Evolutionary conservation across 2,888 invertebrate genomes (phyloP), one percentile per base, ranked within the genome.

Genomic region (Drosophila cognata): DNA sequence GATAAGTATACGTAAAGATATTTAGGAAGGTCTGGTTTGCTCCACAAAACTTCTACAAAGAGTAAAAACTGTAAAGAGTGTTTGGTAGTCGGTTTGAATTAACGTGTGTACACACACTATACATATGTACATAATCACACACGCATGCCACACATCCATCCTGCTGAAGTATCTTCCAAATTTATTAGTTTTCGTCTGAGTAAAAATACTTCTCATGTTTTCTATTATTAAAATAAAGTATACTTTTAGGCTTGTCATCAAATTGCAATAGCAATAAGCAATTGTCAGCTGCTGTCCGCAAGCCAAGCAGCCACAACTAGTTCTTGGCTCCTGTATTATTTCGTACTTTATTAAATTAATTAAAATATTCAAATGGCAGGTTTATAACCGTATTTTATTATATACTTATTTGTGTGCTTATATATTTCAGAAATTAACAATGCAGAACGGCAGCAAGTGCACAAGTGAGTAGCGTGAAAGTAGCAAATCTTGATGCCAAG

Each of bases 391-490:
- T 33, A 4, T 43, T 58, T 3, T 58, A 36, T 21, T 8, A 3
- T 18, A 10, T 25, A 25, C 13, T 16, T 16, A 16, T 21, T 10
- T 43, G 13, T 41, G 2, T 8, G 1, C 2, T 7, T 25, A 28
- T 18, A 18, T 21, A 13, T 2, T 2, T 16, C 3, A 18, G 28
- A 56, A 25, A 16, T 46, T 28, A 56, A 38, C 33, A 28, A 52
- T 56, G 36, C 55, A 31, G 43, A 43, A 31, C 50, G 61, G 55
- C 29, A 59, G 51, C 35, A 35, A 55, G 51, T 48, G 41, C 38
- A 46, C 5, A 56, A 10, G 73, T n/a, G 36, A 53, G 29, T 43
- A 66, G 62, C 67, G 80, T 71, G 88, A 87, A 89, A 89, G 85
- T 82, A 41, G 64, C 28, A 35, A 60, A 48, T 53, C 41, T 58